These are phyloP conservation scores for Neodiprion fabricii DNA, from an alignment of 1,140 invertebrate species.

Conservation along the genomic window DNA sequence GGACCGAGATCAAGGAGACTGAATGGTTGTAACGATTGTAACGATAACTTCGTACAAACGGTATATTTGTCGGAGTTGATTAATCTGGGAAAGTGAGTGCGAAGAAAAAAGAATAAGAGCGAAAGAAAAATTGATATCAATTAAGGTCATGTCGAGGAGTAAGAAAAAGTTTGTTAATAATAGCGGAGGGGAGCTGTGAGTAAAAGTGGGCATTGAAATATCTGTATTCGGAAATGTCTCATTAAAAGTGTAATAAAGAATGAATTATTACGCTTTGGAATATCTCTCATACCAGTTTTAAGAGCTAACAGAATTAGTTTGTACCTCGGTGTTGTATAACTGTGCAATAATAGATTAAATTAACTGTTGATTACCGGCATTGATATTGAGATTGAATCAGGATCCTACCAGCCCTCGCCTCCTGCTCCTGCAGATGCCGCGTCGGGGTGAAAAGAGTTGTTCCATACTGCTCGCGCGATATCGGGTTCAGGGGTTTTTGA, in stretches of 20 bases:
- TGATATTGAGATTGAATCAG: slow-evolving; percentile 1
- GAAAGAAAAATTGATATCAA: too few species aligned
- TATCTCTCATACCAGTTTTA: neutral
- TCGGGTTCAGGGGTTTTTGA: neutral
- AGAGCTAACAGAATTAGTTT: neutral
- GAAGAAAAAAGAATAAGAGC: too few species aligned
- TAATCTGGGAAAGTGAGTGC: neutral
- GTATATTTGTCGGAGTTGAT: neutral
- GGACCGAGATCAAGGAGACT: neutral
- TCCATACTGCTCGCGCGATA: neutral
- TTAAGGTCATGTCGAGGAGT: neutral
- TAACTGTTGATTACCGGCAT: slow-evolving; percentile 1
- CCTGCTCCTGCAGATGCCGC: too few species aligned
- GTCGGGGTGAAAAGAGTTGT: neutral
- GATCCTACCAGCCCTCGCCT: neutral
- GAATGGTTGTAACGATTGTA: neutral
- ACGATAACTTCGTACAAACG: neutral
- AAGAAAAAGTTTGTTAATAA: slow-evolving; percentile 1
- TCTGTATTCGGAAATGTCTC: slow-evolving; percentile 1
- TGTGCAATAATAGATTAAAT: neutral
- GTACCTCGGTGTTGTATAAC: neutral
- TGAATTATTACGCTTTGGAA: neutral
- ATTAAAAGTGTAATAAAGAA: neutral
- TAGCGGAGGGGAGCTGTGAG: neutral
- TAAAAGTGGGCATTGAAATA: neutral